Evolutionary conservation across 2,113 vertebrate species (phyloP), one percentile per base, ranked within the genome.

Genomic region (Heteronetta atricapilla): DNA sequence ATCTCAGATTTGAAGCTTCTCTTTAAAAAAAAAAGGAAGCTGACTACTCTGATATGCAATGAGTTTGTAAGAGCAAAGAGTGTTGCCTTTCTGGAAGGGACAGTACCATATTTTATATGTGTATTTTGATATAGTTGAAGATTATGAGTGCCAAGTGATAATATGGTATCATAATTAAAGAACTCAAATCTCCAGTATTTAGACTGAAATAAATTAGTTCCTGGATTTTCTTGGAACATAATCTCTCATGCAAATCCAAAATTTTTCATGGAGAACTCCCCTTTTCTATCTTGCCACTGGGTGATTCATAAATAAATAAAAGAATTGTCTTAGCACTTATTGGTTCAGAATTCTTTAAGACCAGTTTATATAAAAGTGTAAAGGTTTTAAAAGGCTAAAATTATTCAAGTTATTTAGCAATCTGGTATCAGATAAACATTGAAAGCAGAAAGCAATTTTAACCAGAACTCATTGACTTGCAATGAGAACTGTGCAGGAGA

Each of bases 11-110:
- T 78, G 58, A 79, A 88, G 53, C 5, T 84, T 82, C 76, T 78
- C 16, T 63, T 68, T 38, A 75, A 86, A 92, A 94, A 86, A 92
- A 94, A 68, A 83, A 36, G 33, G 66, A 75, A 93, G n/a, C 33
- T 58, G 21, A 58, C 40, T 84, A 29, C 34, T 86, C 62, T 89
- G 83, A 55, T 11, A 48, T 40, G 22, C 52, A 38, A 75, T 58
- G 60, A 72, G 21, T 89, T 86, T 79, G 18, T 68, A 62, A 68
- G n/a, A 78, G 4, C 14, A 17, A 92, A 83, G 5, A 36, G 16
- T 50, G 31, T 64, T 90, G 33, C 19, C 58, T 70, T 72, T 90
- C 56, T 86, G 34, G 38, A 88, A 91, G 29, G 88, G 40, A 55
- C 9, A 38, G 66, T 31, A 64, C 11, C 16, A 18, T 84, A 69